These are phyloP conservation scores for Contarinia nasturtii DNA, from an alignment of 1,140 invertebrate species.

Conservation along the genomic window DNA sequence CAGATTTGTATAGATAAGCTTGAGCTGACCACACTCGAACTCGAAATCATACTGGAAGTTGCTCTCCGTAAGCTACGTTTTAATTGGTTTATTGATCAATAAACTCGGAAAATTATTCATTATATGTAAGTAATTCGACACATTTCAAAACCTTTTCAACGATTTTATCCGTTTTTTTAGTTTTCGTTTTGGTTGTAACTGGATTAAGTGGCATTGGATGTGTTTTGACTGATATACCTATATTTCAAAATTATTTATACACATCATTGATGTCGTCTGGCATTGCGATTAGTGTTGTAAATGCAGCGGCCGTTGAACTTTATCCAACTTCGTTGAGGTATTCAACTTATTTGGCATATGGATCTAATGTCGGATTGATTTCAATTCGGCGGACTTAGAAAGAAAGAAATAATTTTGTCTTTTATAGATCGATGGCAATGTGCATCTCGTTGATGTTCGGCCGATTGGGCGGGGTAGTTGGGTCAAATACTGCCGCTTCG, in stretches of 20 bases:
- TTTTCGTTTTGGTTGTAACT: slow-evolving; percentile 4
- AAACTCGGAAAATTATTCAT: slow-evolving; percentile 7
- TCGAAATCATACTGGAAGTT: slow-evolving; percentile 8
- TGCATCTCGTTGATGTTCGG: slow-evolving; percentile 13
- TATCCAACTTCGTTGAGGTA: slow-evolving; percentile 14
- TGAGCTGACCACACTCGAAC: slow-evolving; percentile 7
- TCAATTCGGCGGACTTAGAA: not conserved
- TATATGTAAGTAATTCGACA: slow-evolving; percentile 8
- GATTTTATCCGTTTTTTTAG: too few species aligned
- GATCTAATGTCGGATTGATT: too few species aligned
- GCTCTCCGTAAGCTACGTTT: slow-evolving; percentile 7
- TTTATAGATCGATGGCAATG: slow-evolving; percentile 17
- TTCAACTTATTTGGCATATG: too few species aligned
- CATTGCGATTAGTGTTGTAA: slow-evolving; percentile 11
- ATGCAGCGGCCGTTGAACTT: slow-evolving; percentile 13
- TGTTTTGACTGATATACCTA: slow-evolving; percentile 3
- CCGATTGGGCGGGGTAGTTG: slow-evolving; percentile 11
- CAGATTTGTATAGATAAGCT: slow-evolving; percentile 5
- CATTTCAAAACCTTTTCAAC: too few species aligned
- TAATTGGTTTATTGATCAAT: slow-evolving; percentile 7
- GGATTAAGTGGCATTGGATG: slow-evolving; percentile 4
- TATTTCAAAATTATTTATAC: slow-evolving; percentile 6
- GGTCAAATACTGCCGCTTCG: slow-evolving; percentile 5
- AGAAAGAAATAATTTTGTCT: too few species aligned
- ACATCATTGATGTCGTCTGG: slow-evolving; percentile 9